phyloP scores from a whole-genome alignment of 1,140 invertebrate species.

The Aphelenchoides fujianensis region DNA sequence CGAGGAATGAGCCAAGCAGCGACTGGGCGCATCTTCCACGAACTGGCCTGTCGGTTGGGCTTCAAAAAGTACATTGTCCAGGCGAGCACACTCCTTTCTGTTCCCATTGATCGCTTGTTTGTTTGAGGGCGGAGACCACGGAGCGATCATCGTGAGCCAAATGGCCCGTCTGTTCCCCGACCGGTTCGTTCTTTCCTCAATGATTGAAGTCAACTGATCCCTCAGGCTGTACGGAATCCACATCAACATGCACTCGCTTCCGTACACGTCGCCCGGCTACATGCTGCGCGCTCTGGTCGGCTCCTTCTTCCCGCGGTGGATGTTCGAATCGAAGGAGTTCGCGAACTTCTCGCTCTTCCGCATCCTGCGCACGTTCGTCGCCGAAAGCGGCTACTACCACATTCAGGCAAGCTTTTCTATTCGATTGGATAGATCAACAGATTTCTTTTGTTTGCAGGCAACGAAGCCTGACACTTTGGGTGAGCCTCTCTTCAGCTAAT shows the following conservation, averaged over 20 bases:
- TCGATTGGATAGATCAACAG: no score
- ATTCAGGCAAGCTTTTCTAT: no score
- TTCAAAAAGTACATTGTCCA: slow-evolving; percentile 76
- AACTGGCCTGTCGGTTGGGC: slow-evolving; percentile 79
- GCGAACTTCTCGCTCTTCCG: slow-evolving; percentile 68
- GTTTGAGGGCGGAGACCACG: no score
- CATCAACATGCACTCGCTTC: slow-evolving; percentile 71
- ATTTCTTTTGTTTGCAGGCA: no score
- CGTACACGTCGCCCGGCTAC: no score
- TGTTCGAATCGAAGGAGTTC: slow-evolving; percentile 67
- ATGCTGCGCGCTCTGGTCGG: no score
- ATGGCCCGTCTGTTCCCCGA: slow-evolving; percentile 71
- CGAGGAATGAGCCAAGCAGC: slow-evolving; percentile 64
- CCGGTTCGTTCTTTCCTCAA: not conserved
- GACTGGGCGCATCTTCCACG: slow-evolving; percentile 74
- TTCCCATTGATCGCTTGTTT: no score
- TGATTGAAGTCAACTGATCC: not conserved
- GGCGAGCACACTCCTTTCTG: slow-evolving; percentile 65
- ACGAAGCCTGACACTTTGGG: slow-evolving; percentile 82
- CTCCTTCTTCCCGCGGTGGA: slow-evolving; percentile 63
- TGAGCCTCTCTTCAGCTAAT: no score
- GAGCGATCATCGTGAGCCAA: no score
- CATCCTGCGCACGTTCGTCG: slow-evolving; percentile 65
- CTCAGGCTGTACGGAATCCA: slow-evolving; percentile 67
- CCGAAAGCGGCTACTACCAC: slow-evolving; percentile 73